Percentiles rank a stretch among this genome's conserved stretches.
Conservation (phyloP, 2,797 vertebrate genomes). For the Xenopus petersii region DNA sequence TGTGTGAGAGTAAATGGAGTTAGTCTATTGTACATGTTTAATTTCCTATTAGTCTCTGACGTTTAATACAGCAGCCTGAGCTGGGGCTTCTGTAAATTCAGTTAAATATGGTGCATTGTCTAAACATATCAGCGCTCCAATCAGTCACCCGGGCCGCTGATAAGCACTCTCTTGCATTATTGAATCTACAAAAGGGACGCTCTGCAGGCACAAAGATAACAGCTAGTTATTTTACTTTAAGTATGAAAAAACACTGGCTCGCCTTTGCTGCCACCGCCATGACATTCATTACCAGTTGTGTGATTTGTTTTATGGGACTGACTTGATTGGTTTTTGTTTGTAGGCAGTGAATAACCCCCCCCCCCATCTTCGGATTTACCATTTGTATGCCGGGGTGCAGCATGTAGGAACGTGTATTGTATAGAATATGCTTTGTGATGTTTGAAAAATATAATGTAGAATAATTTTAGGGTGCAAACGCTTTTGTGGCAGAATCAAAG, state of each 20-base stretch:
- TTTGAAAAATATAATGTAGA: no score
- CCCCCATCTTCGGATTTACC: neutral
- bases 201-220: constrained; percentile 83
- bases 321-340: constrained; percentile 58
- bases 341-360: neutral
- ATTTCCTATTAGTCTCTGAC: constrained; percentile 81
- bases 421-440: no score
- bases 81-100: constrained; percentile 80
- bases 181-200: constrained; percentile 82
- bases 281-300: constrained; percentile 65
- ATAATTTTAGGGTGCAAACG: no score
- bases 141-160: constrained; percentile 82
- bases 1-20: constrained; percentile 70
- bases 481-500: no score
- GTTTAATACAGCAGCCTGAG: constrained; percentile 69
- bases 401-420: no score
- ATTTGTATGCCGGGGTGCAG: no score
- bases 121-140: constrained; percentile 81
- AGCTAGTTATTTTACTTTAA: constrained; percentile 81
- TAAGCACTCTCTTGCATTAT: constrained; percentile 87
- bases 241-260: constrained; percentile 62
- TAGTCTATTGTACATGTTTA: constrained; percentile 80
- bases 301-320: constrained; percentile 62
- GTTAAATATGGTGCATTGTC: constrained; percentile 87
- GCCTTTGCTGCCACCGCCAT: constrained; percentile 57